A percentile compares a stretch with the other conserved stretches of the same genome.
Conservation (phyloP, 2,888 invertebrate species). For the Orthonevra nobilis region DNA sequence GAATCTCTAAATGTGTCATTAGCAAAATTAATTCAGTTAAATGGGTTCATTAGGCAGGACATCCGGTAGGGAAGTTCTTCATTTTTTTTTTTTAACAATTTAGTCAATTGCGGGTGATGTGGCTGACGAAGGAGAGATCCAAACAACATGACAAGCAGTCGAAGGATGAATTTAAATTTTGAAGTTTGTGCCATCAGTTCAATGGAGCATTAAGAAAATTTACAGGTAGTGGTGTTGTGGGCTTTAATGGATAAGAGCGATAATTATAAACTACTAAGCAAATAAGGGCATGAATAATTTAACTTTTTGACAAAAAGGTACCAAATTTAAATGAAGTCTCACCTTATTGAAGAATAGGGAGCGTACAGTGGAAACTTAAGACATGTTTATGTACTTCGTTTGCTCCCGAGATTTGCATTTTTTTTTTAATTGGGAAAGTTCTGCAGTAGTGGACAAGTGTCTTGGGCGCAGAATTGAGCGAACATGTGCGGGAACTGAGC, state of each 20-base stretch:
- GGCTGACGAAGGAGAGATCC: not conserved
- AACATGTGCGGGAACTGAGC: too few species aligned
- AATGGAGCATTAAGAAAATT: constrained; percentile 16
- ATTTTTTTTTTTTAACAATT: constrained; percentile 26
- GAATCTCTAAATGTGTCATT: constrained; percentile 52
- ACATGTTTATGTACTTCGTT: too few species aligned
- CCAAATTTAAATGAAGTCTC: too few species aligned
- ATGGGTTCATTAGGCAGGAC: constrained; percentile 62
- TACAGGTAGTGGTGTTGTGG: constrained; percentile 6
- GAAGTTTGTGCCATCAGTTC: not conserved
- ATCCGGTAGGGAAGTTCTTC: constrained; percentile 38
- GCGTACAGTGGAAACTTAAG: too few species aligned
- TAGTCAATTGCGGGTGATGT: not conserved
- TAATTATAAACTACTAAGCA: constrained; percentile 8
- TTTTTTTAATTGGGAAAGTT: too few species aligned
- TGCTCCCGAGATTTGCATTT: too few species aligned
- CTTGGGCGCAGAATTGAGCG: too few species aligned
- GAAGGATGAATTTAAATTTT: not conserved
- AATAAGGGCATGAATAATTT: constrained; percentile 1
- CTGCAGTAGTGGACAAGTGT: too few species aligned
- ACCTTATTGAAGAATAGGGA: too few species aligned
- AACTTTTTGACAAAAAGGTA: too few species aligned
- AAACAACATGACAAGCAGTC: not conserved
- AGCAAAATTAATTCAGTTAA: constrained; percentile 62
- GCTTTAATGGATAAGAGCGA: constrained; percentile 39